Conservation (phyloP, 1,140 invertebrate genomes). For the Trichonephila inaurata region DNA sequence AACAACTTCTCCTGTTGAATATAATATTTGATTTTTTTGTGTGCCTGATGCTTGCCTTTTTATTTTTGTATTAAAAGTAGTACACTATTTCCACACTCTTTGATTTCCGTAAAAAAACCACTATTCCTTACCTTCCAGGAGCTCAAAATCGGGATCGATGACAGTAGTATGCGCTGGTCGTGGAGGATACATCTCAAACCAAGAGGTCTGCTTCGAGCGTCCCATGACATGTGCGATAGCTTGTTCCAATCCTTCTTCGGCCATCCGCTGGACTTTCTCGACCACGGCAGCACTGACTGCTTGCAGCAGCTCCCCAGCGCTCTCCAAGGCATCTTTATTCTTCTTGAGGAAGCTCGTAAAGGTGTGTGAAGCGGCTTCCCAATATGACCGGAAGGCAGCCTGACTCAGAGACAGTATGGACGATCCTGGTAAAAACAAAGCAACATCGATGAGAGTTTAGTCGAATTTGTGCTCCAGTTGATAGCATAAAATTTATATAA, state of each 20-base stretch:
- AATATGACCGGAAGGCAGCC: constrained; percentile 46
- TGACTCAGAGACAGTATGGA: constrained; percentile 59
- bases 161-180: background rate
- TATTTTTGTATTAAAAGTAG: too few relatives aligned
- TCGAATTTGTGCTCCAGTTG: too few relatives aligned
- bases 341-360: constrained; percentile 54
- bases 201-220: constrained; percentile 46
- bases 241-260: constrained; percentile 57
- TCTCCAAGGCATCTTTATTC: constrained; percentile 16
- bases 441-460: background rate
- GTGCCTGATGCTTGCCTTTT: too few relatives aligned
- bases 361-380: constrained; percentile 42
- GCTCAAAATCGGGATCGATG: constrained; percentile 37
- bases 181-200: constrained; percentile 73
- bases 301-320: constrained; percentile 44
- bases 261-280: constrained; percentile 45
- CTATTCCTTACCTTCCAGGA: constrained; percentile 15
- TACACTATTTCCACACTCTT: too few relatives aligned
- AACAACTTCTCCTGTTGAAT: too few relatives aligned
- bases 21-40: too few relatives aligned
- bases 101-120: background rate
- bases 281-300: constrained; percentile 52
- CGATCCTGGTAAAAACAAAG: background rate
- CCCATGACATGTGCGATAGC: constrained; percentile 71
- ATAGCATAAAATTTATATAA: too few relatives aligned